Conservation (phyloP, 1,140 invertebrate species). For the Ephestia elutella region DNA sequence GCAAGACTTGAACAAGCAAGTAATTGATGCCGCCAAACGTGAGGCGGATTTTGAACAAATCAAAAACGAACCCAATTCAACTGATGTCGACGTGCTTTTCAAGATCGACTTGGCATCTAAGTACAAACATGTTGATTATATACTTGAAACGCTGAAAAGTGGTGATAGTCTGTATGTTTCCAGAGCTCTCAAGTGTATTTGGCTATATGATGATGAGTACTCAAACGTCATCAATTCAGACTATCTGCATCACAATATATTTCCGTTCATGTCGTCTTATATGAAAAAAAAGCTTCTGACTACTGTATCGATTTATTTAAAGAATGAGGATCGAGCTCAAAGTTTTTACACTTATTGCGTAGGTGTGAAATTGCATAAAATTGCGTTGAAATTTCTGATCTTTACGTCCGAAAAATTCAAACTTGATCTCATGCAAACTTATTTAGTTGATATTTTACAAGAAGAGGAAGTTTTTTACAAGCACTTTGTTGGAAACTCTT, state of each 20-base stretch:
- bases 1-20: slow-evolving; percentile 11
- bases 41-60: slow-evolving; percentile 8
- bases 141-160: slow-evolving; percentile 15
- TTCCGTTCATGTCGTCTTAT: slow-evolving; percentile 20
- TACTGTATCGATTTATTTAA: slow-evolving; percentile 5
- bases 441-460: not conserved
- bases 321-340: slow-evolving; percentile 6
- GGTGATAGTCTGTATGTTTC: slow-evolving; percentile 17
- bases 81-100: slow-evolving; percentile 15
- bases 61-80: not conserved
- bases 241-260: slow-evolving; percentile 16
- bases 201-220: slow-evolving; percentile 15
- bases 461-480: slow-evolving; percentile 6
- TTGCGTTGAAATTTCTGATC: slow-evolving; percentile 14
- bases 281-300: slow-evolving; percentile 15
- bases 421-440: slow-evolving; percentile 12
- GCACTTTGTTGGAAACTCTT: slow-evolving; percentile 27
- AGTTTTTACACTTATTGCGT: slow-evolving; percentile 16
- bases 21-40: not conserved
- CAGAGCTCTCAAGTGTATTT: slow-evolving; percentile 16
- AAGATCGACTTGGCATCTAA: slow-evolving; percentile 15
- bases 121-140: slow-evolving; percentile 12
- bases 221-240: slow-evolving; percentile 14
- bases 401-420: slow-evolving; percentile 24
- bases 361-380: not conserved